Percentiles rank a stretch among this genome's conserved stretches.
Conservation (phyloP, 2,113 vertebrate species). For the Odontophorus gujanensis region DNA sequence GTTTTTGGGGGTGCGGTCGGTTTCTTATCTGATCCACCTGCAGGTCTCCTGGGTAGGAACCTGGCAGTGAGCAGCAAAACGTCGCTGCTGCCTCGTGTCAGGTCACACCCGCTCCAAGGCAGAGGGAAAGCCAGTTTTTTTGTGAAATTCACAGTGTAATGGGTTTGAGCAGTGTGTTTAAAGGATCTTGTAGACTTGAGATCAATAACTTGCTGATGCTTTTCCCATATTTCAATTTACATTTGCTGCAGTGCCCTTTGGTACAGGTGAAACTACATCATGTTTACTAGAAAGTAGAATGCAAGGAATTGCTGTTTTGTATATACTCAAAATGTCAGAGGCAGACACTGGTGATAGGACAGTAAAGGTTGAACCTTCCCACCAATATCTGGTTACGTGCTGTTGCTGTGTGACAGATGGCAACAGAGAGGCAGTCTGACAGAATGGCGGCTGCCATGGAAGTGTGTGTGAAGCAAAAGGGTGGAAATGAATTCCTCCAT, state of each 20-base stretch:
- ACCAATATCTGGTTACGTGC: too few relatives aligned
- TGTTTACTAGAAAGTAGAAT: not conserved
- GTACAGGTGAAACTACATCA: not conserved
- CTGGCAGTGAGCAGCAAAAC: conserved; percentile 21
- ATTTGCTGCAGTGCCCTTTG: not conserved
- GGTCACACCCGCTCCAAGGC: not conserved
- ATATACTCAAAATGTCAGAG: too few relatives aligned
- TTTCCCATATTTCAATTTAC: not conserved
- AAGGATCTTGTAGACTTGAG: not conserved
- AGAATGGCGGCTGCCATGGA: too few relatives aligned
- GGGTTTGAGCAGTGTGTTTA: not conserved
- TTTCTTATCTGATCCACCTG: conserved; percentile 30
- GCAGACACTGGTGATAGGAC: too few relatives aligned
- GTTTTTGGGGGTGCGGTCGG: not conserved
- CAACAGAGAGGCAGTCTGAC: too few relatives aligned
- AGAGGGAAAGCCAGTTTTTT: not conserved
- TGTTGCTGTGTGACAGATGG: too few relatives aligned
- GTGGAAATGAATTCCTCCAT: too few relatives aligned
- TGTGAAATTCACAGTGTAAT: not conserved
- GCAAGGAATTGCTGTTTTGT: not conserved
- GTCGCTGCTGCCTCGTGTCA: not conserved
- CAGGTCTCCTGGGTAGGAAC: not conserved
- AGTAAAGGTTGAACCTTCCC: too few relatives aligned
- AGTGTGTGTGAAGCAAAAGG: too few relatives aligned
- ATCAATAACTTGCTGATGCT: not conserved